phyloP scores from a whole-genome alignment of 2,797 vertebrate species.

The Arrhamphus sclerolepis region DNA sequence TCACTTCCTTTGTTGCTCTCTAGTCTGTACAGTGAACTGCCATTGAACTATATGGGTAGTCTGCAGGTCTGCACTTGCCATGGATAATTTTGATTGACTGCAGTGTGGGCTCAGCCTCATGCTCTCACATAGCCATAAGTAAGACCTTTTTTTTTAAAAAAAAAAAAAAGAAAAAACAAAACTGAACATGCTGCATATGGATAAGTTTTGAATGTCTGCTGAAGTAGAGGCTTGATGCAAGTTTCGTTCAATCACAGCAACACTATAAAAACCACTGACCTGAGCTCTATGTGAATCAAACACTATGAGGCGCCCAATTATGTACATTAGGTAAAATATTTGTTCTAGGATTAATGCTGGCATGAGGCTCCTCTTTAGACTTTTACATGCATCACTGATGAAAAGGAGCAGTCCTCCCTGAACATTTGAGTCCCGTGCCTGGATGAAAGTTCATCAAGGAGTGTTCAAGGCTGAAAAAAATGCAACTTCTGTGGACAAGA shows the following conservation, averaged over 20 bases:
- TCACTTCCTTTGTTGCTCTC: slow-evolving; percentile 20
- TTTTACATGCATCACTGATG: slow-evolving; percentile 40
- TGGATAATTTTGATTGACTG: slow-evolving; percentile 24
- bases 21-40: slow-evolving; percentile 14
- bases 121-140: slow-evolving; percentile 44
- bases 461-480: slow-evolving; percentile 30
- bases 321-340: slow-evolving; percentile 34
- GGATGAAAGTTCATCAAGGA: slow-evolving; percentile 36
- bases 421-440: slow-evolving; percentile 28
- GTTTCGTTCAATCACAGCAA: slow-evolving; percentile 54
- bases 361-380: slow-evolving; percentile 37
- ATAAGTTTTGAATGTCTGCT: slow-evolving; percentile 61
- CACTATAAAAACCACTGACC: slow-evolving; percentile 59
- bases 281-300: slow-evolving; percentile 27
- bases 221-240: slow-evolving; percentile 34
- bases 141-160: slow-evolving; percentile 12
- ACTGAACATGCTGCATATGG: slow-evolving; percentile 47
- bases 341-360: slow-evolving; percentile 22
- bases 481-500: slow-evolving; percentile 30
- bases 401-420: slow-evolving; percentile 15
- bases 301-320: slow-evolving; percentile 27
- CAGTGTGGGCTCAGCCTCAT: slow-evolving; percentile 24
- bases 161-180: background rate
- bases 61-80: slow-evolving; percentile 10
- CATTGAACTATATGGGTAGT: background rate